phyloP scores from a whole-genome alignment of 2,888 invertebrate species.

The Alloscopus bannaensis region DNA sequence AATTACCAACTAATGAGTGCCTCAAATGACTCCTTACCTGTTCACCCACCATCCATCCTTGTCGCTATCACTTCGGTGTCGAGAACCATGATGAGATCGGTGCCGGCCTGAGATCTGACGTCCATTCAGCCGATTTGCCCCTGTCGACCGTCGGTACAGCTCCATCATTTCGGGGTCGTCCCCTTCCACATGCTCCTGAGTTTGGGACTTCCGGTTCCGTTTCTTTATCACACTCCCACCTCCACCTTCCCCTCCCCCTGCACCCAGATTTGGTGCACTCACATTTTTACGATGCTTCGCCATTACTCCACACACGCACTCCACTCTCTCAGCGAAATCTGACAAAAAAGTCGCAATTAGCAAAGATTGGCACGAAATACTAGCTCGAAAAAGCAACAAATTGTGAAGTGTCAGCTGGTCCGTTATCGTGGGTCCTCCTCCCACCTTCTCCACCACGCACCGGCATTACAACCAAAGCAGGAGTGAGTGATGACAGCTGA shows the following conservation, averaged over 20 bases:
- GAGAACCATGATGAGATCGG: slow-evolving; percentile 48
- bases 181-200: no score
- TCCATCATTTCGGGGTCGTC: slow-evolving; percentile 21
- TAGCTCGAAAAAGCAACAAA: no score
- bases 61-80: slow-evolving; percentile 38
- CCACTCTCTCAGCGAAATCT: no score
- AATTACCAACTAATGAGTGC: not conserved
- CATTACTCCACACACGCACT: no score
- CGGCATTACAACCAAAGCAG: no score
- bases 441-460: no score
- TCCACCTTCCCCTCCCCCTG: not conserved
- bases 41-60: slow-evolving; percentile 51
- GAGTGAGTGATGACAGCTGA: no score
- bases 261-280: no score
- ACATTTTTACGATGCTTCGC: not conserved
- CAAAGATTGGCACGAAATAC: no score
- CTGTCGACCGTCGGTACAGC: not conserved
- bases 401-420: no score
- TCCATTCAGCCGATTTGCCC: slow-evolving; percentile 12
- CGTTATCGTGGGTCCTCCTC: no score
- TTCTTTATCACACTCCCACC: slow-evolving; percentile 22
- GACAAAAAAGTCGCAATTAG: no score
- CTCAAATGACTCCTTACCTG: slow-evolving; percentile 21
- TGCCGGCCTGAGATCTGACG: slow-evolving; percentile 22
- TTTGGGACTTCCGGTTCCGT: slow-evolving; percentile 27